phyloP scores from a whole-genome alignment of 2,113 vertebrate species.

The Halcyon senegalensis region DNA sequence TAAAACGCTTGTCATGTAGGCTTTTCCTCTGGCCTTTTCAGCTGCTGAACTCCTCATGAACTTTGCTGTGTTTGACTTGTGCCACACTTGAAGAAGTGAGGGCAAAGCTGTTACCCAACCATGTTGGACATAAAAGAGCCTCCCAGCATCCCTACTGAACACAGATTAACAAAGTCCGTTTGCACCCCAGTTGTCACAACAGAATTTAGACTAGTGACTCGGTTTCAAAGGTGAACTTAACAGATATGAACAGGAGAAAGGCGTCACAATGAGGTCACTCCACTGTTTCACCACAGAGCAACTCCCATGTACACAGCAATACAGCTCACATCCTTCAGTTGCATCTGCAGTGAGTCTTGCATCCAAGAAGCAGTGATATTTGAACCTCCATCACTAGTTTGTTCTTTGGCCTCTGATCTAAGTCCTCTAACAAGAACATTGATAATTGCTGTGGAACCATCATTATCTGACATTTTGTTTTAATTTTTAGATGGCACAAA shows the following conservation, averaged over 20 bases:
- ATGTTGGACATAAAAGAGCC: neutral
- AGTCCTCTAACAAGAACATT: neutral
- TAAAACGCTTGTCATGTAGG: neutral
- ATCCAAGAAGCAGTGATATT: neutral
- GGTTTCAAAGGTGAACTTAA: slow-evolving; percentile 46
- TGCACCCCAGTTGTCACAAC: slow-evolving; percentile 17
- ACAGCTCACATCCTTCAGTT: neutral
- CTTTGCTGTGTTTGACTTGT: neutral
- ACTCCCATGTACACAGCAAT: neutral
- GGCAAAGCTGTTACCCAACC: neutral
- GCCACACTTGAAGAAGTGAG: neutral
- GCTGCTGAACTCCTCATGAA: neutral
- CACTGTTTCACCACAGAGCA: neutral
- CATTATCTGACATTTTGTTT: neutral
- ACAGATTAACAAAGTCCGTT: neutral
- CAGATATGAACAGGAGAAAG: neutral
- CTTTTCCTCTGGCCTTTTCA: neutral
- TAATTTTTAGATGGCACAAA: neutral
- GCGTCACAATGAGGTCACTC: neutral
- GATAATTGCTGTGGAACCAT: neutral
- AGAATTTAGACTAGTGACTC: neutral
- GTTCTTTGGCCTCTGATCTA: neutral
- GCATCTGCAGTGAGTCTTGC: neutral
- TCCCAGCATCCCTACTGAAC: neutral
- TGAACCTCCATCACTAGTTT: neutral